Percentiles rank a stretch among this genome's conserved stretches.
Evolutionary conservation across 2,113 vertebrate genomes (phyloP).

Genomic region (Albula glossodonta): DNA sequence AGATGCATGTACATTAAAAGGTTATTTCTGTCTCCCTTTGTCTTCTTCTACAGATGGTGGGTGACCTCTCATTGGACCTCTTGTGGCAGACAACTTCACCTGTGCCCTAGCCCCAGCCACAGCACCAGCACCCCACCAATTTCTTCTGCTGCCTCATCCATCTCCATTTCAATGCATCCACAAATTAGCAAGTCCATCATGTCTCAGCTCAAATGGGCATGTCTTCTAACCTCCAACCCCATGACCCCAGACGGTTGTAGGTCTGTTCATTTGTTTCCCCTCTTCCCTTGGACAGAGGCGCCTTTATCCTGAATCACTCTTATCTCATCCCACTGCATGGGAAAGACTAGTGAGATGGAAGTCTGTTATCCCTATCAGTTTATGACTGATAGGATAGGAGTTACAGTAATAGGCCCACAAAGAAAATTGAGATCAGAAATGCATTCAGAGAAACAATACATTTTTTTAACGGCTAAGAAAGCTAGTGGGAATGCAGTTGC

Average conservation of each 20-base stretch:
- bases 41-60: neutral
- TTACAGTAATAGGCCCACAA: neutral
- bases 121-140: neutral
- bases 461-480: neutral
- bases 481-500: neutral
- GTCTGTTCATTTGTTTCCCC: neutral
- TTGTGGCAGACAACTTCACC: neutral
- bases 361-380: neutral
- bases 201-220: neutral
- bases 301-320: neutral
- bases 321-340: neutral
- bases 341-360: neutral
- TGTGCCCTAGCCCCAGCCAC: neutral
- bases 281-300: too few species aligned
- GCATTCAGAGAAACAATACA: neutral
- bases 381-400: neutral
- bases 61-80: slow-evolving; percentile 14
- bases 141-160: neutral
- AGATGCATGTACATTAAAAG: neutral
- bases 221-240: neutral
- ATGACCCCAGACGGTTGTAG: neutral
- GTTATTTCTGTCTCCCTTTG: neutral
- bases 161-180: neutral
- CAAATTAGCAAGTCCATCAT: neutral
- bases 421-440: neutral